These are phyloP conservation scores for Myathropa florea DNA, from an alignment of 2,888 invertebrate species.

Conservation along the genomic window DNA sequence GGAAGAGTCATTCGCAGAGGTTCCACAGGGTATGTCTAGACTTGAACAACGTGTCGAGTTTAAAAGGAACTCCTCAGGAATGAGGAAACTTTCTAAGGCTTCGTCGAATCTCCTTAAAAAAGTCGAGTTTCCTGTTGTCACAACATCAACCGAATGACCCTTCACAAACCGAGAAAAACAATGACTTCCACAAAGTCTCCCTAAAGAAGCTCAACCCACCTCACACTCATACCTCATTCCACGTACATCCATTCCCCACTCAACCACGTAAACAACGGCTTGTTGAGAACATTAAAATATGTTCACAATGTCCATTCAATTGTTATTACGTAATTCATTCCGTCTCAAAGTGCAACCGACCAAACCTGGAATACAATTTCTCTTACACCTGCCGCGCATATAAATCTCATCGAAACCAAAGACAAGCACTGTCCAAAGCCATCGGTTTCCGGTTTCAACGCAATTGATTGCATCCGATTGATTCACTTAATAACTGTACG, in stretches of 20 bases:
- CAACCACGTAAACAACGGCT: background rate
- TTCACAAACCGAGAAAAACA: too few species aligned
- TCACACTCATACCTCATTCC: background rate
- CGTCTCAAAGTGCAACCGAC: background rate
- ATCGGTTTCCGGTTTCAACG: slow-evolving; percentile 25
- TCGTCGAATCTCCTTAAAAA: too few species aligned
- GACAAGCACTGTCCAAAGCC: background rate
- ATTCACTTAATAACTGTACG: slow-evolving; percentile 25
- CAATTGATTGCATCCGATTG: slow-evolving; percentile 20
- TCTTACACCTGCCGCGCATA: background rate
- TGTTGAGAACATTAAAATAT: background rate
- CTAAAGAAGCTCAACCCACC: background rate
- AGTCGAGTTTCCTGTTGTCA: too few species aligned
- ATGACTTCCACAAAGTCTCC: background rate
- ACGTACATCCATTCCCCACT: background rate
- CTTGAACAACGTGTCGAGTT: too few species aligned
- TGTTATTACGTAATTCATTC: background rate
- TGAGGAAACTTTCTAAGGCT: too few species aligned
- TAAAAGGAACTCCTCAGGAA: too few species aligned
- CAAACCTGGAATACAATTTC: background rate
- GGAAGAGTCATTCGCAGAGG: too few species aligned
- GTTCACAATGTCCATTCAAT: background rate
- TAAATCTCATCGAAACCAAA: background rate
- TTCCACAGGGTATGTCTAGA: too few species aligned
- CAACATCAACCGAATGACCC: too few species aligned